Percentiles rank a stretch among this genome's conserved stretches.
These are phyloP conservation scores for mouse (Mus musculus) DNA, from an alignment of 2,113 vertebrate species.

Conservation along the genomic window GRCm39 chr2:104902501-104903000, in stretches of 20 bases:
- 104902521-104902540: neutral
- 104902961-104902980: neutral
- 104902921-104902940: neutral
- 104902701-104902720: neutral
- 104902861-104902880: neutral
- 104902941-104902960: neutral
- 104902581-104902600: neutral
- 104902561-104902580: neutral
- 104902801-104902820: neutral
- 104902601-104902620: neutral
- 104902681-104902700: neutral
- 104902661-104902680: neutral
- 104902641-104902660: neutral
- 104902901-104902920: neutral
- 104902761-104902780: neutral
- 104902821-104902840: neutral
- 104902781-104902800: neutral
- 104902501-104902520: neutral
- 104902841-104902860: neutral
- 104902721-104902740: neutral
- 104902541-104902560: neutral
- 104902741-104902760: neutral
- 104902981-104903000: neutral
- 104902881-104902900: neutral
- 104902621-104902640: too few species aligned